Evolutionary conservation across 2,113 vertebrate genomes (phyloP).

Genomic region (Ellobius talpinus): DNA sequence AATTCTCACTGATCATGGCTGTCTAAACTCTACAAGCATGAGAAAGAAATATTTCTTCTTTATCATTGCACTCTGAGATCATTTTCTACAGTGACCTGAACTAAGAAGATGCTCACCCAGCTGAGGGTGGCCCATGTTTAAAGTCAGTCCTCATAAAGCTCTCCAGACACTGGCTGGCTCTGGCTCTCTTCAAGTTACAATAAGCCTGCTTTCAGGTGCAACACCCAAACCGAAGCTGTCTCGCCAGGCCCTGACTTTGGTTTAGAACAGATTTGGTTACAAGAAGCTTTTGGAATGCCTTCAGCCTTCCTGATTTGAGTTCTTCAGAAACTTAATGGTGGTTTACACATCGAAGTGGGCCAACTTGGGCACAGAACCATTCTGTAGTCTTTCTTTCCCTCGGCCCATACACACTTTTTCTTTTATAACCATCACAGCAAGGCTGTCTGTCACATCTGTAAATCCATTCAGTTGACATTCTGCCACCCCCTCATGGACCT

Average conservation of each 20-base stretch:
- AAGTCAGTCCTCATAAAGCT: background rate
- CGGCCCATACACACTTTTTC: background rate
- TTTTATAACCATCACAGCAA: background rate
- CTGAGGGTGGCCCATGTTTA: background rate
- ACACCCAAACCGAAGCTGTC: background rate
- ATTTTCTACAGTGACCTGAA: slow-evolving; percentile 1
- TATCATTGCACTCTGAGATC: background rate
- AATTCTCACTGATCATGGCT: background rate
- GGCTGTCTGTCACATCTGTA: background rate
- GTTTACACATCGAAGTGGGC: background rate
- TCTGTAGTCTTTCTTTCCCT: background rate
- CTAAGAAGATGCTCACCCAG: background rate
- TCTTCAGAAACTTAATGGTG: background rate
- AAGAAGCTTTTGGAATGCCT: background rate
- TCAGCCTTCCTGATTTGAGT: background rate
- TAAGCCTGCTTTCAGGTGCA: background rate
- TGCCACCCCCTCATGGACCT: background rate
- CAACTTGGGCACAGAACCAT: background rate
- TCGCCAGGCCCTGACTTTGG: background rate
- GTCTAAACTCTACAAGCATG: background rate
- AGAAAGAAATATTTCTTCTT: slow-evolving; percentile 14
- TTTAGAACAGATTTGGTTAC: background rate
- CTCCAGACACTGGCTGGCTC: background rate
- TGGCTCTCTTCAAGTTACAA: background rate
- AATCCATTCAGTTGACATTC: background rate